Evolutionary conservation across 2,797 vertebrate species (phyloP), one percentile per base, ranked within the genome.

Genomic region (Tokudaia tokunoshimensis): DNA sequence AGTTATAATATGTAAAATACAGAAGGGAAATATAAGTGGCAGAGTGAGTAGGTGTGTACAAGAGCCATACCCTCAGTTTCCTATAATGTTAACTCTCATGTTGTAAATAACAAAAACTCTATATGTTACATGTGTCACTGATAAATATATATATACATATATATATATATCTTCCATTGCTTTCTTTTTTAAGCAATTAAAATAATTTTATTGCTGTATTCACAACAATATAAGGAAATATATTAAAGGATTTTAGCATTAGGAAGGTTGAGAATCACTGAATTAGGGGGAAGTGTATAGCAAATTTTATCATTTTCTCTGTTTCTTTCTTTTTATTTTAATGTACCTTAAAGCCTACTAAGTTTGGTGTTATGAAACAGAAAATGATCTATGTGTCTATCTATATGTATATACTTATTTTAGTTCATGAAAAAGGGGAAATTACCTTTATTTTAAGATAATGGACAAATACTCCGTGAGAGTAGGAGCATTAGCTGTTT

Each of bases 311-410:
- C 29, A 74, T 26, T 26, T 76, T 47, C n/a, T 72, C 67, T 75
- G 24, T 3, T 76, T 47, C 13, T 76, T 47, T 76, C 31, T 34
- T 47, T 75, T 44, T 44, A 1, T 76, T 94, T 96, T 82, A 63
- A 83, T 93, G 94, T 1, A 78, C 52, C 37, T 83, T 92, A 83
- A 65, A 91, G 92, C 57, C 41, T 24, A 90, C 1, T 91, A 81
- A 92, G 8, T 2, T 94, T 76, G 52, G 4, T 87, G 57, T 92
- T 22, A 75, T 74, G 3, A 78, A 89, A 78, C 29, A 93, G 7
- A 91, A 72, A 92, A 76, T 81, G 4, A 17, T 88, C 4, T 26
- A 34, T 81, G 10, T 50, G 80, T n/a, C 15, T 63, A 44, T 41
- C 20, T n/a, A 63, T 6, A 44, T 63, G 26, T 8, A n/a, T 55